Evolutionary conservation across 1,140 invertebrate species (phyloP), one percentile per base, ranked within the genome.

Genomic region (Anoplophora glabripennis): DNA sequence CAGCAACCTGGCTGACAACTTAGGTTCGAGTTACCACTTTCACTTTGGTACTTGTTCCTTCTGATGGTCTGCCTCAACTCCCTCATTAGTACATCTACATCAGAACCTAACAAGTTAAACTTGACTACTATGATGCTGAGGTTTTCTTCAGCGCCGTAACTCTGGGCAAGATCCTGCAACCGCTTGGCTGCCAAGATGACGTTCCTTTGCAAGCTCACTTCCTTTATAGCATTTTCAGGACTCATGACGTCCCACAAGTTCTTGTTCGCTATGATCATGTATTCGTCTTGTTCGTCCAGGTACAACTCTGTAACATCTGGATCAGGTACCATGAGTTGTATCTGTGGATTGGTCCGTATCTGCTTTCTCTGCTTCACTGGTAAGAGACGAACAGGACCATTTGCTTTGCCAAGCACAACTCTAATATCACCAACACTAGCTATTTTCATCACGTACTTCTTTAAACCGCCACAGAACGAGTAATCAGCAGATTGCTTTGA

Each of bases 71-170:
- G 86, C 38, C 86, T 80, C 1, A 90, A 76, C 68, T 90, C 89
- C 46, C 84, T 78, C 81, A 90, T 89, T n/a, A 90, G 72, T 41
- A 86, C 77, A 73, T 89, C 86, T 5, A 89, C 82, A 67, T 89
- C 86, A 2, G 83, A 81, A 15, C 81, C 79, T 7, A 82, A 74
- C 15, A 83, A 78, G 53, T 84, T 83, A 59, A 92, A 84, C 53
- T 86, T 77, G 4, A 92, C 79, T 0, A 93, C 85, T 14, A 92
- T 82, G 12, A 92, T 81, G 56, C 89, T 92, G 1, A 93, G 70
- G 75, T 91, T 92, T 53, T 90, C 87, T 66, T 89, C 86, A 5
- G 87, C 86, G 0, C 89, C 89, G 70, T 92, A 91, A 64, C 88
- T 87, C 75, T 92, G 89, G 2, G 88, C 88, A 33, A 92, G 76